These are phyloP conservation scores for Corydoras maculifer DNA, from an alignment of 2,113 vertebrate species.

Conservation along the genomic window DNA sequence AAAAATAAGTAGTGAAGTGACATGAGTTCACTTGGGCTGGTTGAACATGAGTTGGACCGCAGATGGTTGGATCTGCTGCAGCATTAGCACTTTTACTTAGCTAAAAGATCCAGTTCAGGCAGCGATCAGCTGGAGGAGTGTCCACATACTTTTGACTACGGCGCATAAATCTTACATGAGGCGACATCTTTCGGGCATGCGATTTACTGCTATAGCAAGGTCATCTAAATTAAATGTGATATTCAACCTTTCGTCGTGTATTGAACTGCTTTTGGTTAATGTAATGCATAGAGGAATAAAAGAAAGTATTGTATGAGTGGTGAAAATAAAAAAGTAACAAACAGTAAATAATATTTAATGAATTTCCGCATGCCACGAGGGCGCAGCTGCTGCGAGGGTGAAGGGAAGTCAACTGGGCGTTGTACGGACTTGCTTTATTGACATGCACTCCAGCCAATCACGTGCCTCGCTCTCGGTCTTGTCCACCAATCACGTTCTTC, in stretches of 20 bases:
- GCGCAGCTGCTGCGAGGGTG: background rate
- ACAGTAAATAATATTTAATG: background rate
- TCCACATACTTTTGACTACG: no score
- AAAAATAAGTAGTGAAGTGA: no score
- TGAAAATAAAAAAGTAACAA: background rate
- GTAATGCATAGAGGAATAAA: background rate
- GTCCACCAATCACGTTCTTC: constrained; percentile 52
- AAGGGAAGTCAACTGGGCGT: background rate
- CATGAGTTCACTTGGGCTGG: no score
- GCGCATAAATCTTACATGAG: background rate
- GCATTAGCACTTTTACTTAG: no score
- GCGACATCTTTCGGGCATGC: background rate
- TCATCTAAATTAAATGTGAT: background rate
- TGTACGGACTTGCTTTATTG: constrained; percentile 21
- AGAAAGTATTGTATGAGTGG: no score
- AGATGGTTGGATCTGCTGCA: no score
- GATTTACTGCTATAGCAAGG: constrained; percentile 7
- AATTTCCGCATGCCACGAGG: constrained; percentile 10
- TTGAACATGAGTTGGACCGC: no score
- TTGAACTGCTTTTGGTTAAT: background rate
- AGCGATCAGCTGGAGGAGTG: no score
- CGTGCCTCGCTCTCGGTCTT: constrained; percentile 41
- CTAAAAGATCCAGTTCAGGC: no score
- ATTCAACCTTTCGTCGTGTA: background rate
- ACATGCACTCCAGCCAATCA: constrained; percentile 41